Conservation (phyloP, 2,888 invertebrate species). For the Lasioglossum oenotherae region DNA sequence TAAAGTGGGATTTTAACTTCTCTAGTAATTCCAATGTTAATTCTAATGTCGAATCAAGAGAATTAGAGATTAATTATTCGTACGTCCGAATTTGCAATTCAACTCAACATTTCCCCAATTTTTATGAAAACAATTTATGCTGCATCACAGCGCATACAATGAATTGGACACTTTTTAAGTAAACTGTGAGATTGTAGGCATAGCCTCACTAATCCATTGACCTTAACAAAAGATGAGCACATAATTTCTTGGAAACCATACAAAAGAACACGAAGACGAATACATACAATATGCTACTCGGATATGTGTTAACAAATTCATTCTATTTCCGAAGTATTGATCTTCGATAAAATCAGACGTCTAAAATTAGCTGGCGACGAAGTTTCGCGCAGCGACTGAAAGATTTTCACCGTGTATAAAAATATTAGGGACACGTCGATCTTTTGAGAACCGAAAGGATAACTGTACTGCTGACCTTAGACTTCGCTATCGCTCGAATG, state of each 20-base stretch:
- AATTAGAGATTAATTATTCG: not conserved
- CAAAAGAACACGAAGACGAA: not conserved
- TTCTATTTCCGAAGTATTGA: not conserved
- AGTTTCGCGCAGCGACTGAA: not conserved
- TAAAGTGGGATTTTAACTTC: too few species aligned
- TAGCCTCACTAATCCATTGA: too few species aligned
- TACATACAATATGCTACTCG: not conserved
- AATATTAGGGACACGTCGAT: not conserved
- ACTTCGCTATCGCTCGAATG: not conserved
- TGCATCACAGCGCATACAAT: too few species aligned
- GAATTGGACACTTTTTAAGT: too few species aligned
- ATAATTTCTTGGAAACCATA: not conserved
- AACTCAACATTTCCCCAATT: not conserved
- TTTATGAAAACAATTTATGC: not conserved
- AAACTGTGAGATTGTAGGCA: too few species aligned
- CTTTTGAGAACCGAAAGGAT: slow-evolving; percentile 1
- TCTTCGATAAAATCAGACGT: not conserved
- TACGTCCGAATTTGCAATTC: too few species aligned
- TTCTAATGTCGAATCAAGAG: not conserved
- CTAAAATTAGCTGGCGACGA: not conserved
- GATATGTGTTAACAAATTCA: not conserved
- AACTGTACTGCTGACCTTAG: not conserved
- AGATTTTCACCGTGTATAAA: not conserved
- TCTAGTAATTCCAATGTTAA: too few species aligned
- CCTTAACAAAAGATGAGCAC: not conserved